Percentiles rank a stretch among this genome's conserved stretches.
These are phyloP conservation scores for Centrocercus urophasianus DNA, from an alignment of 2,113 vertebrate genomes.

Conservation along the genomic window DNA sequence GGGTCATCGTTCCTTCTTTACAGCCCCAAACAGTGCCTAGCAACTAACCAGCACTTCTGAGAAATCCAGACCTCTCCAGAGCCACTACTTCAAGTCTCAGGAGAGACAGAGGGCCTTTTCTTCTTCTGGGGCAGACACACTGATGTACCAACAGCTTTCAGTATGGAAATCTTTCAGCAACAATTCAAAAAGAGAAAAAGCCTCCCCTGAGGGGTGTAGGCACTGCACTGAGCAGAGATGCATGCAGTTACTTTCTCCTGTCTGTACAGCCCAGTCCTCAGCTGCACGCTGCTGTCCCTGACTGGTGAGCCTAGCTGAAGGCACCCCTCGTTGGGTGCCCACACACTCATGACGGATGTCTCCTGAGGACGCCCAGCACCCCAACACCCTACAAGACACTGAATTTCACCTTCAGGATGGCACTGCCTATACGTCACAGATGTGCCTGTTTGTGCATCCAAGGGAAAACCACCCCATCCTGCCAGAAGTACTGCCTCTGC, in stretches of 20 bases:
- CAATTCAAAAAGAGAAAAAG: not conserved
- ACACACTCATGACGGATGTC: fast-evolving
- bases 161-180: not conserved
- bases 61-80: not conserved
- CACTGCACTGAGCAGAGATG: not conserved
- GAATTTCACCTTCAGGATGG: not conserved
- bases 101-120: not conserved
- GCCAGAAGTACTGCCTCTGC: not conserved
- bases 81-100: not conserved
- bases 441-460: fast-evolving
- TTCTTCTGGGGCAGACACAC: not conserved
- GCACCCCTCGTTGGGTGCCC: not conserved
- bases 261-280: not conserved
- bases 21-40: not conserved
- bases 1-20: not conserved
- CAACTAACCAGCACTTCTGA: not conserved
- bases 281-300: fast-evolving
- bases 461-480: not conserved
- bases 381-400: fast-evolving
- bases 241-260: not conserved
- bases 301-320: fast-evolving
- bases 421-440: not conserved
- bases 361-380: not conserved
- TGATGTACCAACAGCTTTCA: not conserved
- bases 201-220: not conserved